These are phyloP conservation scores for Triops longicaudatus DNA, from an alignment of 1,140 invertebrate genomes.

Conservation along the genomic window DNA sequence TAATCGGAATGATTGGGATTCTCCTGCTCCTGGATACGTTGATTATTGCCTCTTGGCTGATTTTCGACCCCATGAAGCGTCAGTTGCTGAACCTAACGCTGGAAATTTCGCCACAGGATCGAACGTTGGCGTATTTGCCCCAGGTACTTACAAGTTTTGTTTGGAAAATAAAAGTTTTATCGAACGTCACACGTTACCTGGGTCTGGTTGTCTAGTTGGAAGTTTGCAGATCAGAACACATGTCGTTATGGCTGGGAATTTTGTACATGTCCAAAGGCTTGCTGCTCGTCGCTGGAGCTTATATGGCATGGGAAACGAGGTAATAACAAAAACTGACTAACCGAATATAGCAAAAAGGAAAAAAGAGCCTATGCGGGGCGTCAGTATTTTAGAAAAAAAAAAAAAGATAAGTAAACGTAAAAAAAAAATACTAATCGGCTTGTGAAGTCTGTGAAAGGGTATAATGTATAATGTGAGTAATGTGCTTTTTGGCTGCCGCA, in stretches of 20 bases:
- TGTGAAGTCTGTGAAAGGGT: no score
- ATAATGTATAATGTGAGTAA: not conserved
- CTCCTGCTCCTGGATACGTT: constrained; percentile 67
- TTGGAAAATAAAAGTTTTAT: not conserved
- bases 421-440: no score
- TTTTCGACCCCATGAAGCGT: constrained; percentile 72
- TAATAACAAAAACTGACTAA: constrained; percentile 35
- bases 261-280: constrained; percentile 84
- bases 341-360: no score
- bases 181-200: not conserved
- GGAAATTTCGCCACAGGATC: constrained; percentile 63
- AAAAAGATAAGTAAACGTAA: no score
- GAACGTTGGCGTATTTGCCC: constrained; percentile 73
- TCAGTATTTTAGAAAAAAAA: no score
- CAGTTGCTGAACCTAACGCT: constrained; percentile 71
- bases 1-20: constrained; percentile 67
- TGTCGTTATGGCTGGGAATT: constrained; percentile 73
- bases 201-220: constrained; percentile 55
- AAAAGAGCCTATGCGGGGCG: no score
- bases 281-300: constrained; percentile 77
- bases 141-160: constrained; percentile 51
- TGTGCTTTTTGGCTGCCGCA: constrained; percentile 30
- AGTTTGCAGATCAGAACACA: constrained; percentile 75
- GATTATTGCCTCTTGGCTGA: constrained; percentile 68
- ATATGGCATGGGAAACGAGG: constrained; percentile 96